Evolutionary conservation across 2,113 vertebrate species (phyloP).

Genomic region (Orientallactaga bullata): DNA sequence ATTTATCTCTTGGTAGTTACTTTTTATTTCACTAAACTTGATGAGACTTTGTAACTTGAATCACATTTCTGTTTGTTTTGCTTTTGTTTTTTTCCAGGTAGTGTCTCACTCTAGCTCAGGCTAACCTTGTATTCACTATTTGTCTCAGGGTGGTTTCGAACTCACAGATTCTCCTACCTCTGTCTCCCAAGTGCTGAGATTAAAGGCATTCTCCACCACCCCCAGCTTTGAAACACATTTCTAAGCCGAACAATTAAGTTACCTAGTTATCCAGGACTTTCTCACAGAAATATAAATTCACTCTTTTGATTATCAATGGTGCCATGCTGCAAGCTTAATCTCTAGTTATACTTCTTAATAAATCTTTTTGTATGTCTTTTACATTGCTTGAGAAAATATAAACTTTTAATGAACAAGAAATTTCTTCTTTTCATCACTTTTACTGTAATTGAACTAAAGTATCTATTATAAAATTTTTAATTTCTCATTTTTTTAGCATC

Average conservation of each 20-base stretch:
- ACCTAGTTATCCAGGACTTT: background rate
- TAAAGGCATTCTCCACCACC: no score
- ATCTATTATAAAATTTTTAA: background rate
- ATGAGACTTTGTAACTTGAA: background rate
- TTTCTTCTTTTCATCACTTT: background rate
- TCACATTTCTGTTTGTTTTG: no score
- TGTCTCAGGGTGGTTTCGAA: no score
- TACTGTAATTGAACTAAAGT: background rate
- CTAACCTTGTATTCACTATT: no score
- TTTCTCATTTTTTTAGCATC: background rate
- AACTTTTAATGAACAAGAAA: background rate
- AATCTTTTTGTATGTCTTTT: slow-evolving; percentile 7
- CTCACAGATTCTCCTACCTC: no score
- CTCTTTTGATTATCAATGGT: background rate
- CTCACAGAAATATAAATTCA: background rate
- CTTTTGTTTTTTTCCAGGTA: no score
- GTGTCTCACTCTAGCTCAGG: no score
- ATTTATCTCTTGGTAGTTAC: background rate
- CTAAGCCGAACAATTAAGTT: background rate
- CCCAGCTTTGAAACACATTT: background rate
- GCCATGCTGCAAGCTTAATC: background rate
- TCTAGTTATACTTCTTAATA: background rate
- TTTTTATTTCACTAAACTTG: background rate
- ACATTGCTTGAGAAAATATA: background rate
- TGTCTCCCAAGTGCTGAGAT: no score